Evolutionary conservation across 1,140 invertebrate species (phyloP).

Genomic region (Sinella curviseta): DNA sequence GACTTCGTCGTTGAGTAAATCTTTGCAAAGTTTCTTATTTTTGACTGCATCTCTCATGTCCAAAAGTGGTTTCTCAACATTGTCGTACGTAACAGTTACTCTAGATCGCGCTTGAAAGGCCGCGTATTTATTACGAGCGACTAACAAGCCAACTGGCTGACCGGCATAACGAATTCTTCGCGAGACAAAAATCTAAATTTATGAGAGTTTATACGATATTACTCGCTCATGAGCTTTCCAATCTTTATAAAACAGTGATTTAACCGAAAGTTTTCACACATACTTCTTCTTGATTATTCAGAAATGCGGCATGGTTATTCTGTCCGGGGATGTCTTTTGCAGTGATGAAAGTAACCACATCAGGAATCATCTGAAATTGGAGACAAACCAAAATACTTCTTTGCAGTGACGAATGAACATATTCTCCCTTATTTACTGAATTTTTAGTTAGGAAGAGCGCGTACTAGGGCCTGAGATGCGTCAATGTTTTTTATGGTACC

Average conservation of each 20-base stretch:
- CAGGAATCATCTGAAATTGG: constrained; percentile 58
- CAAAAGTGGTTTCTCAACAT: constrained; percentile 61
- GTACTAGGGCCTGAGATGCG: constrained; percentile 62
- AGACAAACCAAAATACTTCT: background rate
- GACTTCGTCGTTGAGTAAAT: background rate
- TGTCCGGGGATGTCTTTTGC: constrained; percentile 74
- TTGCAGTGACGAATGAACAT: too few relatives aligned
- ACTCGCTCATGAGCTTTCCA: background rate
- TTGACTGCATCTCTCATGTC: constrained; percentile 55
- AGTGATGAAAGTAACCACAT: constrained; percentile 69
- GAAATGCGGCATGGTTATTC: constrained; percentile 56
- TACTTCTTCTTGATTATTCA: constrained; percentile 49
- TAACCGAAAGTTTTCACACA: background rate
- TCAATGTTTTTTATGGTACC: constrained; percentile 63
- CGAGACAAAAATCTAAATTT: constrained; percentile 39
- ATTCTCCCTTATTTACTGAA: background rate
- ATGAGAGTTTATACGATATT: background rate
- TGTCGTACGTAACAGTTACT: constrained; percentile 66
- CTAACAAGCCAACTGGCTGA: constrained; percentile 71
- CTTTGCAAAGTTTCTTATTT: background rate
- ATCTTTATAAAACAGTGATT: background rate
- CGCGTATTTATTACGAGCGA: constrained; percentile 64
- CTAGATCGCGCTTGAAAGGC: constrained; percentile 54
- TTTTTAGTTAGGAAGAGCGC: constrained; percentile 26
- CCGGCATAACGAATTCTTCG: constrained; percentile 52